These are phyloP conservation scores for Euclidia mi DNA, from an alignment of 2,888 invertebrate genomes.

Conservation along the genomic window DNA sequence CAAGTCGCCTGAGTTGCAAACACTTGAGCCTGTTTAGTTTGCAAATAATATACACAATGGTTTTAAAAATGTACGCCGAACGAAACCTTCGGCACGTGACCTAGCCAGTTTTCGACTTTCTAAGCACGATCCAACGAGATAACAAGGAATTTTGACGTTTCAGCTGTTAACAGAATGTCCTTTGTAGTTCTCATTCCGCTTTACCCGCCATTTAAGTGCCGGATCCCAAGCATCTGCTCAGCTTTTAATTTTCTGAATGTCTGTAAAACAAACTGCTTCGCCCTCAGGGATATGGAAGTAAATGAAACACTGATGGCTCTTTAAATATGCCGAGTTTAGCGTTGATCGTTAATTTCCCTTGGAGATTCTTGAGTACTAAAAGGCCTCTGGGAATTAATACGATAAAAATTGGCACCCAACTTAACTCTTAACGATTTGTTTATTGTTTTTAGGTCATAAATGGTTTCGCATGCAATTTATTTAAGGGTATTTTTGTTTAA, in stretches of 20 bases:
- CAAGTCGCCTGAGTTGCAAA: neutral
- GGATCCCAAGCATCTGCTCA: constrained; percentile 49
- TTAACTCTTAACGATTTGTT: no score
- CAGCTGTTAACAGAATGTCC: constrained; percentile 56
- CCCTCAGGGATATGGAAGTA: constrained; percentile 62
- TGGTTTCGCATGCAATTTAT: constrained; percentile 20
- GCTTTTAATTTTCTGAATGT: constrained; percentile 69
- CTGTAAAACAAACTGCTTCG: constrained; percentile 62
- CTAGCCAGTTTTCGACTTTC: constrained; percentile 56
- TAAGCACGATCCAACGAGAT: constrained; percentile 56
- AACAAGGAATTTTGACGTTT: constrained; percentile 63
- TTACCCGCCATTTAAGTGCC: constrained; percentile 48
- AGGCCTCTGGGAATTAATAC: constrained; percentile 55
- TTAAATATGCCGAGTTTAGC: constrained; percentile 69
- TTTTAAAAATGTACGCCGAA: constrained; percentile 21
- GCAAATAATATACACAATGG: constrained; percentile 23
- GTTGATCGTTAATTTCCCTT: constrained; percentile 73
- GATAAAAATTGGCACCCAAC: constrained; percentile 24
- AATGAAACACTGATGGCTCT: constrained; percentile 70
- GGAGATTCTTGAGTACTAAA: constrained; percentile 66
- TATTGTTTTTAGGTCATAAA: neutral
- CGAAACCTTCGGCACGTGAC: constrained; percentile 20
- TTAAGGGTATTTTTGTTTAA: constrained; percentile 12
- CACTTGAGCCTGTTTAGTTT: constrained; percentile 1
- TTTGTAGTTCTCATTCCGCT: constrained; percentile 53